Conservation (phyloP, 2,113 vertebrate species). For the Eira barbara region DNA sequence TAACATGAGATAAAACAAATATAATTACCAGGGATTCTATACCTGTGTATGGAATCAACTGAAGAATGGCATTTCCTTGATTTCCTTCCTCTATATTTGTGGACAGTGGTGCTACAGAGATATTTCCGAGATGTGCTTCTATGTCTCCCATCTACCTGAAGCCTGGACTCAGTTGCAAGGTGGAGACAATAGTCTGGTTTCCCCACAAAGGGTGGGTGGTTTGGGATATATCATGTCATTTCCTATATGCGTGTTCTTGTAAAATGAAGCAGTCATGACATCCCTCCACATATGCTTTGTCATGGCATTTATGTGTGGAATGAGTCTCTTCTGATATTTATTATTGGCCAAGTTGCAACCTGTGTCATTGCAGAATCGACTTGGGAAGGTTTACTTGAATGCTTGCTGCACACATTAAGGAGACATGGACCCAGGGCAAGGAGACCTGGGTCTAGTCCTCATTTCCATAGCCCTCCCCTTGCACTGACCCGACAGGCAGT, state of each 20-base stretch:
- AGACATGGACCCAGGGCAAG: neutral
- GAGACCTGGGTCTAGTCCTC: neutral
- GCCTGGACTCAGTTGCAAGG: no score
- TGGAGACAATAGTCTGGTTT: neutral
- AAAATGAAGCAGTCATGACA: neutral
- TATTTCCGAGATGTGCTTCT: neutral
- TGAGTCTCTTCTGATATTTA: neutral
- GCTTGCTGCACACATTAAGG: neutral
- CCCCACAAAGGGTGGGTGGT: neutral
- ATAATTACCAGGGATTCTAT: neutral
- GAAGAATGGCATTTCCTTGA: neutral
- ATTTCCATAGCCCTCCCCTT: neutral
- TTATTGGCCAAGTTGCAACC: neutral
- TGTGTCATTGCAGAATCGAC: neutral
- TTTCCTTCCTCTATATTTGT: neutral
- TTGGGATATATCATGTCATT: neutral
- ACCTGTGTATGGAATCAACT: neutral
- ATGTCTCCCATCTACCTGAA: neutral
- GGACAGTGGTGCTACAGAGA: neutral
- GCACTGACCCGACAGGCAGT: rapidly evolving
- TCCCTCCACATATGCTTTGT: neutral
- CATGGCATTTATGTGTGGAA: neutral
- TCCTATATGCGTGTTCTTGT: neutral
- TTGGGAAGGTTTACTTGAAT: neutral
- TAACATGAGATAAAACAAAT: neutral